These are phyloP conservation scores for Cichladusa arquata DNA, from an alignment of 2,113 vertebrate species.

Conservation along the genomic window DNA sequence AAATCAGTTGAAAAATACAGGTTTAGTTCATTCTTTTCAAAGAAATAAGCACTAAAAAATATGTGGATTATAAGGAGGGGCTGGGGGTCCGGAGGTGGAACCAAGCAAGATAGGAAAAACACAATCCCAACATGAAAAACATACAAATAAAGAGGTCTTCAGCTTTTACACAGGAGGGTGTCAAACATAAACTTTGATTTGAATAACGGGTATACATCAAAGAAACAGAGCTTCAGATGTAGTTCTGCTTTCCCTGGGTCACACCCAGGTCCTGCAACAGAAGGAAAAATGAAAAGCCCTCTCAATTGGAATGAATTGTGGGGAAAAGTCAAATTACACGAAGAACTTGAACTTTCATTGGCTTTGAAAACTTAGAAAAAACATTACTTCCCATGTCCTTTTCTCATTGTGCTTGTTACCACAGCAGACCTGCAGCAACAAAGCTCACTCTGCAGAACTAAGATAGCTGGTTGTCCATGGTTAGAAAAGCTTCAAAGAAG, in stretches of 20 bases:
- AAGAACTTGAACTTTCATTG: not conserved
- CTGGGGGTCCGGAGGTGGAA: accelerated
- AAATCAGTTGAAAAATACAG: not conserved
- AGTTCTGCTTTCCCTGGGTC: not conserved
- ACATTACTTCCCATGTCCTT: not conserved
- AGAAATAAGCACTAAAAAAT: not conserved
- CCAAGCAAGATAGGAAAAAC: not conserved
- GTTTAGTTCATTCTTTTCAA: not conserved
- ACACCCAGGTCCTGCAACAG: not conserved
- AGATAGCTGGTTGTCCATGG: not conserved
- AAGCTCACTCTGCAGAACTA: not conserved
- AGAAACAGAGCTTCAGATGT: not conserved
- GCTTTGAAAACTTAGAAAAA: not conserved
- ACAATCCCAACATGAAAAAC: not conserved
- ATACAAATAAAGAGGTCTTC: not conserved
- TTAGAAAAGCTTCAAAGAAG: not conserved
- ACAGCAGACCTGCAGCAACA: not conserved
- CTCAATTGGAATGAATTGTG: not conserved
- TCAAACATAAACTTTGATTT: not conserved
- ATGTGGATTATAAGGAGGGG: too few relatives aligned
- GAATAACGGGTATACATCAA: not conserved
- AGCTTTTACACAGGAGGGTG: not conserved
- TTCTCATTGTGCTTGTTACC: not conserved
- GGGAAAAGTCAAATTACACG: not conserved
- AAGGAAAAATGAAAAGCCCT: not conserved